Percentiles rank a stretch among this genome's conserved stretches.
Conservation (phyloP, 37 sponge, comb jelly and placozoan species). For the Ianthella basta region DNA sequence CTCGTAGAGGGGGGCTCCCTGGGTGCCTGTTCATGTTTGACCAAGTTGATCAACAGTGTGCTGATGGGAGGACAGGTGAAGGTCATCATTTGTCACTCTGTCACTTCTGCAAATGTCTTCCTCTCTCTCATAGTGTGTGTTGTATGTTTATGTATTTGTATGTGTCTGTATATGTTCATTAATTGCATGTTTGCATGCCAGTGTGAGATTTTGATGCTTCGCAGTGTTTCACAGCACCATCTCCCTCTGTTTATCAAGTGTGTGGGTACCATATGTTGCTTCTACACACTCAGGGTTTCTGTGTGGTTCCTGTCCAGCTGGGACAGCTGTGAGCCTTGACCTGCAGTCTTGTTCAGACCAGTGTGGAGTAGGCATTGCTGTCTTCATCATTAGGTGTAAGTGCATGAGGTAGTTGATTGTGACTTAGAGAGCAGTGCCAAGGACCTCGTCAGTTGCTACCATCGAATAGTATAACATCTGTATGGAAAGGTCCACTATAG, state of each 20-base stretch:
- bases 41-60: constrained; percentile 48
- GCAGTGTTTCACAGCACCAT: no score
- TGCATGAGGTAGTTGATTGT: background rate
- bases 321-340: constrained; percentile 61
- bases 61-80: constrained; percentile 58
- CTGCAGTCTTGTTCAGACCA: constrained; percentile 45
- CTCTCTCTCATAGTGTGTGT: background rate
- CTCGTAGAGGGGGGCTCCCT: constrained; percentile 48
- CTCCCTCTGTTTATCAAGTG: no score
- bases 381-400: constrained; percentile 65
- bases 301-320: constrained; percentile 55
- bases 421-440: no score
- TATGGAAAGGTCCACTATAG: no score
- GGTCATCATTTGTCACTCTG: no score
- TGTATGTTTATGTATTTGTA: constrained; percentile 17
- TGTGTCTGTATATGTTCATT: background rate
- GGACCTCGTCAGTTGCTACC: no score
- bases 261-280: no score
- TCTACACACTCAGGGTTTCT: constrained; percentile 37
- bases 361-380: constrained; percentile 38
- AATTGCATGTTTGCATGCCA: no score
- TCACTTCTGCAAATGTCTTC: no score
- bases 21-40: constrained; percentile 83
- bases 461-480: no score
- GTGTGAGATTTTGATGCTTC: no score